Percentiles rank a stretch among this genome's conserved stretches.
Evolutionary conservation across 1,140 invertebrate genomes (phyloP).

Genomic region (Elymnias hypermnestra): DNA sequence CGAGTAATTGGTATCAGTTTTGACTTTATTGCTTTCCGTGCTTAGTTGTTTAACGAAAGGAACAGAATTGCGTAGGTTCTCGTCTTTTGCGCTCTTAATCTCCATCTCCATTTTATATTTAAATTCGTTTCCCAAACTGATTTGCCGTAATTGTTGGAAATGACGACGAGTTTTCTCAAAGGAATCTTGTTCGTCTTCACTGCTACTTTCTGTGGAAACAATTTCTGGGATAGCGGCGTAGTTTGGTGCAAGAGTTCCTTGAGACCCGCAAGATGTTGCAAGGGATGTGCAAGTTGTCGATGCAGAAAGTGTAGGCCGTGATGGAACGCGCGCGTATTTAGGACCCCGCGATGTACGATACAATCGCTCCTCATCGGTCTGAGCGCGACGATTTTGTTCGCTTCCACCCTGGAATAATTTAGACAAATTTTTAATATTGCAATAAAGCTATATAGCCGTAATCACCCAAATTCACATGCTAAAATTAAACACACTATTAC

Average conservation of each 20-base stretch:
- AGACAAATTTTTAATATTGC: background rate
- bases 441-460: background rate
- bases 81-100: slow-evolving; percentile 76
- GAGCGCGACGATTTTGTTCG: slow-evolving; percentile 51
- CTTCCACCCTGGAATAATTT: slow-evolving; percentile 52
- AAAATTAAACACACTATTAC: slow-evolving; percentile 8
- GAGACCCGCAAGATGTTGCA: slow-evolving; percentile 77
- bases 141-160: slow-evolving; percentile 69
- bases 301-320: slow-evolving; percentile 60
- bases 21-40: slow-evolving; percentile 60
- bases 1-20: slow-evolving; percentile 41
- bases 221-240: slow-evolving; percentile 68
- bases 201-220: slow-evolving; percentile 59
- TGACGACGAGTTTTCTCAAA: slow-evolving; percentile 69
- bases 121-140: slow-evolving; percentile 69
- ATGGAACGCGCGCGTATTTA: slow-evolving; percentile 70
- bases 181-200: slow-evolving; percentile 66
- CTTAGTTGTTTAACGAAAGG: slow-evolving; percentile 78
- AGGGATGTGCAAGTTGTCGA: slow-evolving; percentile 75
- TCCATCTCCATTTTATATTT: slow-evolving; percentile 79
- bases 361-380: slow-evolving; percentile 58
- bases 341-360: slow-evolving; percentile 48
- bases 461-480: background rate
- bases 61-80: slow-evolving; percentile 76
- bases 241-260: slow-evolving; percentile 75